A percentile compares a stretch with the other conserved stretches of the same genome.
Evolutionary conservation across 1,140 invertebrate species (phyloP).

Genomic region (honey bee (Apis mellifera)): Amel_HAv3.1 CM009932.2:11828501-11829000

Average conservation of each 20-base stretch:
- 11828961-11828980: neutral
- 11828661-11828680: no score
- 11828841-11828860: neutral
- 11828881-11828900: neutral
- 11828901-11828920: neutral
- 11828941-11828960: neutral
- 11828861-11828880: neutral
- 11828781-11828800: neutral
- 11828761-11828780: neutral
- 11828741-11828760: neutral
- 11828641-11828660: no score
- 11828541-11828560: neutral
- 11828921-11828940: constrained; percentile 26
- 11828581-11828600: neutral
- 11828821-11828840: neutral
- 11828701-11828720: neutral
- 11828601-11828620: neutral
- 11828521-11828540: neutral
- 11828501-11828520: neutral
- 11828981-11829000: neutral
- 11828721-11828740: neutral
- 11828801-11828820: neutral
- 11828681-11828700: no score
- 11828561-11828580: neutral
- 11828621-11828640: no score